Conservation (phyloP, 2,888 invertebrate species). For the Portevinia maculata region DNA sequence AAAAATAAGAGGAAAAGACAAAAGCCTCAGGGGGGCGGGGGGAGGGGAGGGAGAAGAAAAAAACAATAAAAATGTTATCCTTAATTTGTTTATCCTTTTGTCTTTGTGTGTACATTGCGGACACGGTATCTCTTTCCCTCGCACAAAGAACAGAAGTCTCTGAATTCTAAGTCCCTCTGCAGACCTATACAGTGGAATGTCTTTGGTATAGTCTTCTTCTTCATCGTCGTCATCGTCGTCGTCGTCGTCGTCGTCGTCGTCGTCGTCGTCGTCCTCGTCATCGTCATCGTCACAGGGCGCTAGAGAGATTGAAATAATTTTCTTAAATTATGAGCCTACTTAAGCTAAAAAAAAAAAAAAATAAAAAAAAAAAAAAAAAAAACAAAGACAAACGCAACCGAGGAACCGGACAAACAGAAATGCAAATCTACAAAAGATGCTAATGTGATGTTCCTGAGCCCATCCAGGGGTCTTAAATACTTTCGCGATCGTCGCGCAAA, state of each 20-base stretch:
- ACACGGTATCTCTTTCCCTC: slow-evolving; percentile 5
- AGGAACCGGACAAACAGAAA: slow-evolving; percentile 56
- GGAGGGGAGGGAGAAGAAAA: not conserved
- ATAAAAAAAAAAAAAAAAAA: slow-evolving; percentile 8
- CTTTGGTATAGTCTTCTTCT: slow-evolving; percentile 5
- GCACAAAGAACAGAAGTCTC: slow-evolving; percentile 29
- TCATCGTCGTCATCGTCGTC: not conserved
- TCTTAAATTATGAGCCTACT: slow-evolving; percentile 71
- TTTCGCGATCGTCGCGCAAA: slow-evolving; percentile 41
- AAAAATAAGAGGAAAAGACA: slow-evolving; percentile 24
- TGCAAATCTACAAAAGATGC: slow-evolving; percentile 61
- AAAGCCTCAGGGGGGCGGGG: not conserved
- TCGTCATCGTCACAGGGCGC: slow-evolving; percentile 55
- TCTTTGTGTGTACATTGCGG: slow-evolving; percentile 30
- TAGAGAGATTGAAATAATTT: slow-evolving; percentile 63
- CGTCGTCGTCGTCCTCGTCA: slow-evolving; percentile 1
- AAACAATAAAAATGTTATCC: slow-evolving; percentile 65
- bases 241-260: not conserved
- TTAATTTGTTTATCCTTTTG: slow-evolving; percentile 72
- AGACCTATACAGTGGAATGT: slow-evolving; percentile 17
- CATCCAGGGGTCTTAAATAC: slow-evolving; percentile 50
- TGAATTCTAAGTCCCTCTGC: slow-evolving; percentile 7
- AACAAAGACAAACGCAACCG: slow-evolving; percentile 10
- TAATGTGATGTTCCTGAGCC: slow-evolving; percentile 55
- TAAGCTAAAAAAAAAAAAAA: slow-evolving; percentile 23